phyloP scores from a whole-genome alignment of 1,140 invertebrate genomes.

The Bombus huntii region DNA sequence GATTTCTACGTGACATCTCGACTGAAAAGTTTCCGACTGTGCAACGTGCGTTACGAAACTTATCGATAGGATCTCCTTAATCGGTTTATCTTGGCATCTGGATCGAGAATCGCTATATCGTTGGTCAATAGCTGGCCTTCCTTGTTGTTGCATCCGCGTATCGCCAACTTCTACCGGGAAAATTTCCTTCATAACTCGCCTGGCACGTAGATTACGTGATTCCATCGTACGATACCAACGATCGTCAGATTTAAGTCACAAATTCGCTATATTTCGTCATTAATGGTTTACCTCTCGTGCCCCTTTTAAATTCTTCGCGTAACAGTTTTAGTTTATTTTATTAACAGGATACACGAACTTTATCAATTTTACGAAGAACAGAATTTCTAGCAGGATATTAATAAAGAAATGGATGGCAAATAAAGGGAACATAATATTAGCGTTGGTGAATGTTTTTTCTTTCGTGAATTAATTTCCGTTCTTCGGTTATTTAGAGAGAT shows the following conservation, averaged over 20 bases:
- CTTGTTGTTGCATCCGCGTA: constrained; percentile 1
- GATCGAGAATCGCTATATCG: neutral
- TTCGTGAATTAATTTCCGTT: neutral
- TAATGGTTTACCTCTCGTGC: too few species aligned
- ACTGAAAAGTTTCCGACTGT: neutral
- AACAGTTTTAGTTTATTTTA: neutral
- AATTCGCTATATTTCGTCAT: neutral
- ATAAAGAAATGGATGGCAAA: neutral
- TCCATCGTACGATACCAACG: neutral
- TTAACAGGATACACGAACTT: neutral
- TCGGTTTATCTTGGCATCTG: constrained; percentile 37
- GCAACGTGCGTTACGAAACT: constrained; percentile 28
- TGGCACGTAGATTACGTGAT: neutral
- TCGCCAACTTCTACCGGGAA: neutral
- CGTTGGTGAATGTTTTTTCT: neutral
- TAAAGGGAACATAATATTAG: neutral
- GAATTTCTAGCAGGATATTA: too few species aligned
- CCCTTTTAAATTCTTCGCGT: neutral
- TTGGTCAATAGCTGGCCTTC: neutral
- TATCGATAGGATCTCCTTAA: constrained; percentile 39
- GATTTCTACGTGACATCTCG: too few species aligned
- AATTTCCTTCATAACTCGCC: constrained; percentile 26
- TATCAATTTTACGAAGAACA: neutral
- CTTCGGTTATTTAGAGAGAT: neutral
- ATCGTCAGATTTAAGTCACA: neutral